These are phyloP conservation scores for Lysandra coridon DNA, from an alignment of 2,888 invertebrate species.

Conservation along the genomic window DNA sequence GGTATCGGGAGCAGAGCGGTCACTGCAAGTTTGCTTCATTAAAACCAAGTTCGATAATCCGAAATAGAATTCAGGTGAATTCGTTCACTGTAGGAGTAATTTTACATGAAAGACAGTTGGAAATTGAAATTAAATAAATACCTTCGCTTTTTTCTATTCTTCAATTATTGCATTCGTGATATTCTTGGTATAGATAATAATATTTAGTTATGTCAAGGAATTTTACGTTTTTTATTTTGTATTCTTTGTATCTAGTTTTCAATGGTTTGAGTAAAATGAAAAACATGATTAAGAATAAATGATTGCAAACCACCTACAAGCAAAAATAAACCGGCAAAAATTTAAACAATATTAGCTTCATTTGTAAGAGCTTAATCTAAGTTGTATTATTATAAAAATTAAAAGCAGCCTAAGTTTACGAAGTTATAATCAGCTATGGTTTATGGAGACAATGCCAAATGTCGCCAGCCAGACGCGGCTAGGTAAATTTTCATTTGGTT, in stretches of 20 bases:
- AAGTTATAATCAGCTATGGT: neutral
- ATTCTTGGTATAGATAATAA: no score
- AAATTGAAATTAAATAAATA: no score
- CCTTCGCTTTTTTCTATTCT: no score
- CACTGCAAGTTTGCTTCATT: constrained; percentile 40
- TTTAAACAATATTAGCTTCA: no score
- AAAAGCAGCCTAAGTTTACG: neutral
- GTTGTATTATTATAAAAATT: neutral
- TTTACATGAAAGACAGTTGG: neutral
- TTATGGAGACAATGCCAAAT: constrained; percentile 30
- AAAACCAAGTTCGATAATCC: constrained; percentile 35
- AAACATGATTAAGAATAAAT: no score
- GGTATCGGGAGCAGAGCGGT: constrained; percentile 28
- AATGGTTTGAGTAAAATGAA: no score
- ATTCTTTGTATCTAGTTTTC: no score
- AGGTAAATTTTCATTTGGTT: constrained; percentile 33
- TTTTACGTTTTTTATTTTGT: no score
- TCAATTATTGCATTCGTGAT: neutral
- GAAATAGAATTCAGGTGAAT: constrained; percentile 3
- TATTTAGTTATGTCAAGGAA: no score
- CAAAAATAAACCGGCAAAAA: no score
- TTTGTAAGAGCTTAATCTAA: no score
- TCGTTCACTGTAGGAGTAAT: neutral
- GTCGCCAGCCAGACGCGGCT: constrained; percentile 4
- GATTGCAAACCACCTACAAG: no score